Evolutionary conservation across 2,797 vertebrate species (phyloP), one percentile per base, ranked within the genome.

Genomic region (Lagodon rhomboides): DNA sequence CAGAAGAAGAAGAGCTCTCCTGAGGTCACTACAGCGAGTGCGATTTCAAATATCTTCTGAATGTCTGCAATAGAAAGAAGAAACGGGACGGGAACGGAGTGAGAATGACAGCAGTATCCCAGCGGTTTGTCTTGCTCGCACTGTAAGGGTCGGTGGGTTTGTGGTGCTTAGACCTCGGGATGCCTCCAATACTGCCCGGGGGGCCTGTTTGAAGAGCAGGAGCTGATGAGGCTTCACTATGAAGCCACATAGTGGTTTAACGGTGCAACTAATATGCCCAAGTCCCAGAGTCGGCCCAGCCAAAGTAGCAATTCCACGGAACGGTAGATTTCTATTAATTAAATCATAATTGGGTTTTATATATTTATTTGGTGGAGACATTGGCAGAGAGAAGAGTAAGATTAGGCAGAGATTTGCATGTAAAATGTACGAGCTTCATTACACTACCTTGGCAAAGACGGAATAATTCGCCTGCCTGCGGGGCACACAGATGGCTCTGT

Each of bases 301-400:
- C 91, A 94, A 93, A 87, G 92, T 84, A 93, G 85, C 93, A 94
- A 93, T 95, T 95, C 91, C 92, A 93, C 86, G 89, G 91, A 94
- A 94, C 87, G 86, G 91, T 93, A 93, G 93, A 94, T 94, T 95
- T 94, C 95, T 94, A 94, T 95, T 95, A 96, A 96, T 96, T 95
- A 95, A 95, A 95, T 94, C 94, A 94, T 95, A 96, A 95, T 95
- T 95, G 93, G 93, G 93, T 95, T 95, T 96, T 95, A 95, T 95
- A 95, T 95, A 94, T 96, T 95, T 95, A 95, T 96, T 96, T 95
- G 93, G 92, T 81, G 80, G 89, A 91, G 94, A 95, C 93, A 83
- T 92, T 94, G 94, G 94, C 92, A 92, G 91, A 81, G 88, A 94
- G 89, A 94, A 76, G 89, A 93, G 93, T 90, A 87, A 95, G 95